Evolutionary conservation across 2,797 vertebrate species (phyloP), one percentile per base, ranked within the genome.

Genomic region (Echeneis naucrates): DNA sequence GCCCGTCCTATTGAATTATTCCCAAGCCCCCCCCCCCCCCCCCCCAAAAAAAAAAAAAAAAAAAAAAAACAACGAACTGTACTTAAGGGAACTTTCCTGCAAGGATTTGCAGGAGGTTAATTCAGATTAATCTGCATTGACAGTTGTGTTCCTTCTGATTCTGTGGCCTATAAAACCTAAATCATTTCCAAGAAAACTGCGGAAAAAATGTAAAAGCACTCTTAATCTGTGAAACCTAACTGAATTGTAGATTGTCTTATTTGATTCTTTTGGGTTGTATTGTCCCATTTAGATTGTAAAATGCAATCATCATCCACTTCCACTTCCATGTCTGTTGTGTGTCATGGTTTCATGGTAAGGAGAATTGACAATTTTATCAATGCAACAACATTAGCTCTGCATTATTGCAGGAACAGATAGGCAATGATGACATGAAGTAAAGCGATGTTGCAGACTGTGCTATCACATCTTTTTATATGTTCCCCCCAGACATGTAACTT

Each of bases 91-190:
- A n/a, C n/a, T n/a, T n/a, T 30, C 68, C 65, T 33, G 35, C 40
- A 23, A 44, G n/a, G n/a, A n/a, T n/a, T n/a, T n/a, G n/a, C n/a
- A 50, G 44, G 1, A 68, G 58, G 57, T 70, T 58, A 48, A 68
- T 57, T 80, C 35, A 70, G 75, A 71, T 72, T 80, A 68, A 80
- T 78, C 74, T 48, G 50, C 21, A 64, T 21, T n/a, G 53, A 61
- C 53, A 68, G 55, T 57, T 35, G 68, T 72, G 77, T 72, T 64
- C 48, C 14, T 33, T 55, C 8, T 51, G 38, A 57, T 68, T 73
- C 40, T 54, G 55, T 64, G 53, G 68, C 6, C 13, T 44, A 30
- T 12, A 51, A 75, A 9, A 63, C n/a, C 24, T 48, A 27, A 48
- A 66, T 60, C 23, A 50, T 59, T 63, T 40, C 10, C 30, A 55